Evolutionary conservation across 2,888 invertebrate genomes (phyloP), one percentile per base, ranked within the genome.

Genomic region (Cyaniris semiargus): DNA sequence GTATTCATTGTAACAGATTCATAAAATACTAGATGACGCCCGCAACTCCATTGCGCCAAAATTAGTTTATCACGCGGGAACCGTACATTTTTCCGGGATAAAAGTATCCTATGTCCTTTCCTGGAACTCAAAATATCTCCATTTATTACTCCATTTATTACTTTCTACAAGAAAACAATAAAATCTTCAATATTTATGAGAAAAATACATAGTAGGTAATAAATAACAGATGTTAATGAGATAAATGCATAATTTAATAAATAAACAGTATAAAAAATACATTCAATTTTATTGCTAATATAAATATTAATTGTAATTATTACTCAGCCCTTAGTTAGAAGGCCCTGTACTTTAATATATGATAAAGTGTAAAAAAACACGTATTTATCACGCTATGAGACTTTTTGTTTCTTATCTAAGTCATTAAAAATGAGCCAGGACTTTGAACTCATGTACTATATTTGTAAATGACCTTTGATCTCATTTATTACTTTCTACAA

Each of bases 331-430:
- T 38, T 38, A 10, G 38, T 38, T 38, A 38, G n/a, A 93, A 89
- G 92, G 23, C 1, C 38, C 38, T 6, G 71, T 71, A 7, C 8
- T 44, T 13, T 89, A 79, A n/a, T n/a, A 72, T 10, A 56, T 66
- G 71, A 72, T 56, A 44, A 18, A 21, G 3, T 13, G 60, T 60
- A 23, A 27, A 66, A 27, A n/a, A 8, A 21, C 7, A 21, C 21
- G 21, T 58, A 21, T 21, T 58, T 6, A 21, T 21, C 1, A 21
- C 21, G 10, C 2, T 23, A 13, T 4, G 3, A 66, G 4, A 66
- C 3, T 21, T 10, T 10, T 10, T 13, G 23, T 21, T 23, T 0
- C 60, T 66, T 66, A 66, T 27, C 60, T n/a, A 8, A 58, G 18
- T n/a, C 21, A 1, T 1, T 10, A 38, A 72, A 38, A 48, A n/a